These are phyloP conservation scores for Marmota monax DNA, from an alignment of 2,113 vertebrate genomes.

Conservation along the genomic window DNA sequence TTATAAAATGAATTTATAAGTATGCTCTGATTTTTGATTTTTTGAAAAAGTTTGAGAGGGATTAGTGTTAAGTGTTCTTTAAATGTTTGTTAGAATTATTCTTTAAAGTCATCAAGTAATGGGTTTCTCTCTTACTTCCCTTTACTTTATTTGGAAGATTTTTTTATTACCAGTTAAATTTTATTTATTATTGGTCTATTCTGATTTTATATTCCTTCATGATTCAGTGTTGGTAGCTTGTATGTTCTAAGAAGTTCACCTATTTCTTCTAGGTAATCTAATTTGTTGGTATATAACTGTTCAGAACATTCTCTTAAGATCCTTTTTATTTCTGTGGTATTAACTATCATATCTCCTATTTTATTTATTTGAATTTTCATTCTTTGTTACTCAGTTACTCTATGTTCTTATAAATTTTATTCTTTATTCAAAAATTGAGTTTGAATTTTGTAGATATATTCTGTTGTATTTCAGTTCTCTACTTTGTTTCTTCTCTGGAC, in stretches of 20 bases:
- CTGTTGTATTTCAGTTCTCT: background rate
- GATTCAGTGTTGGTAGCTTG: background rate
- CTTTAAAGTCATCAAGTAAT: background rate
- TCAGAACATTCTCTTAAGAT: background rate
- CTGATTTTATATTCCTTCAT: background rate
- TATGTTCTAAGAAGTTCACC: background rate
- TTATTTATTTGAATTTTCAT: background rate
- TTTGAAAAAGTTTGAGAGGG: too few species aligned
- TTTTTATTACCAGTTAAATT: background rate
- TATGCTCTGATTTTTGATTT: too few species aligned
- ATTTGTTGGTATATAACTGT: background rate
- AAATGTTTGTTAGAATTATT: too few species aligned
- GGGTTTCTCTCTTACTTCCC: background rate
- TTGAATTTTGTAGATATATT: background rate
- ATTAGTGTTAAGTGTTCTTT: too few species aligned
- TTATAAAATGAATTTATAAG: background rate
- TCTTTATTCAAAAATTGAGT: background rate
- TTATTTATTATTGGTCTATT: background rate
- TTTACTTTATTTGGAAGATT: background rate
- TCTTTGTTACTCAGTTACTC: too few species aligned
- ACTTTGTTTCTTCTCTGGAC: background rate
- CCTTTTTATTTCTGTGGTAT: background rate
- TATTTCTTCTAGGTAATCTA: background rate
- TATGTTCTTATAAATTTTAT: too few species aligned
- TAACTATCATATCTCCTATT: background rate